A percentile compares a stretch with the other conserved stretches of the same genome.
phyloP scores from a whole-genome alignment of 2,113 vertebrate species.

The Neofelis nebulosa region DNA sequence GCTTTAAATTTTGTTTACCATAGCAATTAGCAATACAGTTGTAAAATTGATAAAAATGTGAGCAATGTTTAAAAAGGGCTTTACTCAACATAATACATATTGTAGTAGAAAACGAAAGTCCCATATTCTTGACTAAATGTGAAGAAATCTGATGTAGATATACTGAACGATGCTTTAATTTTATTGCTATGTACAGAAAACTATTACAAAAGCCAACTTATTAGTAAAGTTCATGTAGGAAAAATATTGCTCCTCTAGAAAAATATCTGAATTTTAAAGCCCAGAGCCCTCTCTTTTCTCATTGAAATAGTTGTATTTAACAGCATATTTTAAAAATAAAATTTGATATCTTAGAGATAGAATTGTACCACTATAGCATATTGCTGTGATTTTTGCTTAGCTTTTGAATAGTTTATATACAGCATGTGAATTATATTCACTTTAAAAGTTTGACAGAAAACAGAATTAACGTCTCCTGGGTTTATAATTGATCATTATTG shows the following conservation, averaged over 20 bases:
- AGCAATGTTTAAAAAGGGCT: background rate
- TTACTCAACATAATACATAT: background rate
- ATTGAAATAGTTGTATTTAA: background rate
- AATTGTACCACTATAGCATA: background rate
- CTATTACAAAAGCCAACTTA: background rate
- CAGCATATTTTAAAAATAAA: background rate
- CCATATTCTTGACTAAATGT: background rate
- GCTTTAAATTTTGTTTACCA: background rate
- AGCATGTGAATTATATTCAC: background rate
- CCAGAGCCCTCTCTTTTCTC: background rate
- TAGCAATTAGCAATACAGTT: background rate
- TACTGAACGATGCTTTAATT: background rate
- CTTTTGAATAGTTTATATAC: background rate
- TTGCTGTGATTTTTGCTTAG: background rate
- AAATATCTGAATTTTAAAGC: background rate
- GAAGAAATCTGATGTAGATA: background rate
- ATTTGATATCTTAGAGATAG: background rate
- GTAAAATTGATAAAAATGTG: background rate
- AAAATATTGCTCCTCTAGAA: background rate
- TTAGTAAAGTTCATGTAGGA: background rate
- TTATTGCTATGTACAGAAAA: background rate
- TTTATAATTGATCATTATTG: background rate
- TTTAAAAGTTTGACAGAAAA: background rate
- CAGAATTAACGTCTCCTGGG: background rate
- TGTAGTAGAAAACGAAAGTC: background rate